Conservation (phyloP, 2,888 invertebrate species). For the Andrena minutula region DNA sequence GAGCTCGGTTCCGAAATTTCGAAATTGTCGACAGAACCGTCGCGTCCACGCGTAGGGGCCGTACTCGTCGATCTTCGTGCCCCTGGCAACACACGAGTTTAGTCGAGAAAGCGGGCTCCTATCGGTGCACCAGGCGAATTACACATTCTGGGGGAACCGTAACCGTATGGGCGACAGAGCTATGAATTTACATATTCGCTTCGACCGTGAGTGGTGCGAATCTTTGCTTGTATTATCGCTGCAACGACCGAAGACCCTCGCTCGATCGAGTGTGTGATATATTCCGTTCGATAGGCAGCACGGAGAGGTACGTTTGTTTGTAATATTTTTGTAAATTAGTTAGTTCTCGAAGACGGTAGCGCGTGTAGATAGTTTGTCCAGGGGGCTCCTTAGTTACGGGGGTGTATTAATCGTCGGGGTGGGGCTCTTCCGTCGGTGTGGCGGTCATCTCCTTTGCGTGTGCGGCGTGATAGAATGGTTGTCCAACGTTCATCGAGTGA, state of each 20-base stretch:
- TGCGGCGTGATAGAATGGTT: background rate
- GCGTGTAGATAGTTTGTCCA: conserved; percentile 56
- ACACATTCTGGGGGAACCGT: background rate
- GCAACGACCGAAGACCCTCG: conserved; percentile 26
- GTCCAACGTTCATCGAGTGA: conserved; percentile 10
- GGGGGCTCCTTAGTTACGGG: conserved; percentile 37
- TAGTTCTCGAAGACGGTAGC: conserved; percentile 42
- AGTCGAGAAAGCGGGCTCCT: conserved; percentile 63
- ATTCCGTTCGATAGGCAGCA: conserved; percentile 53
- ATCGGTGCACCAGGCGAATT: conserved; percentile 29
- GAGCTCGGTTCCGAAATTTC: conserved; percentile 53
- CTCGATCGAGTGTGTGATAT: conserved; percentile 50
- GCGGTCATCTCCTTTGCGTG: conserved; percentile 4
- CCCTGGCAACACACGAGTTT: conserved; percentile 41
- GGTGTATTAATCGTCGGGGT: conserved; percentile 41
- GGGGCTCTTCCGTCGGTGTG: conserved; percentile 37
- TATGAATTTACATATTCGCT: conserved; percentile 13
- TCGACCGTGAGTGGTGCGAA: conserved; percentile 1
- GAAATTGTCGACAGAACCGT: conserved; percentile 34
- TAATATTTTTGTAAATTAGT: conserved; percentile 65
- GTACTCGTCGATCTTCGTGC: conserved; percentile 59
- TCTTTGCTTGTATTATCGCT: background rate
- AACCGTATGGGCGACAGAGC: background rate
- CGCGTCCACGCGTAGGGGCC: conserved; percentile 41
- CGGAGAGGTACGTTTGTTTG: conserved; percentile 51